Base-by-base conservation (phyloP, 1,140 invertebrate genomes). In the Drosophila pachea region DNA sequence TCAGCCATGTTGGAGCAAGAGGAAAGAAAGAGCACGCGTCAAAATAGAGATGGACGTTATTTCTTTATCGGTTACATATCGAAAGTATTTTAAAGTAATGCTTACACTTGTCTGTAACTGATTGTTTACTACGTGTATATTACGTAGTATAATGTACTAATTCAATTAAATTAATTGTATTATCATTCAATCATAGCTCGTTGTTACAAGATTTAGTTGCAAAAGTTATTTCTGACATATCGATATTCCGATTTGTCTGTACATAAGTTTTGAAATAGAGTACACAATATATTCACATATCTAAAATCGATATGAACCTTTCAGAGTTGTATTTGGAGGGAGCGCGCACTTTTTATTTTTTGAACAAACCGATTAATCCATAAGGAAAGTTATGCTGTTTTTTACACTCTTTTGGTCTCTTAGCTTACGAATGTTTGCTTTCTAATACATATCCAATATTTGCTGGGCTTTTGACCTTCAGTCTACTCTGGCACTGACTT, bases 1-100 rank as follows among this genome's bases (percentile, higher is more conserved):
- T 90, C 89, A 82, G 89, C 89, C 89, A 90, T 90, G 74, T 89
- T 89, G 88, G 68, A 84, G 73, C 73, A 89, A 89, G 87, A 89
- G 81, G 86, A 90, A 89, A 88, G 89, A 84, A 78, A 76, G 68
- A 76, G 74, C 68, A 54, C 58, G 66, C 63, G 65, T 68, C 42
- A 73, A 47, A 63, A 45, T 73, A 62, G 58, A 53, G 70, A 68
- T 61, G 66, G 31, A 11, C 58, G 54, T 62, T 66, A 67, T 71
- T 16, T 31, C 5, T 5, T 7, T 38, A 47, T 9, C 29, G 50
- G 47, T 35, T 65, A 65, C 61, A 43, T 33, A 32, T 55, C 35
- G 22, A 16, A 55, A 40, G 53, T 56, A 36, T 38, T 64, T 64
- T 38, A 52, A 11, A 48, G 32, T 29, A 42, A 52, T 16, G 2